These are phyloP conservation scores for Lithophane leautieri DNA, from an alignment of 2,888 invertebrate species.

Conservation along the genomic window DNA sequence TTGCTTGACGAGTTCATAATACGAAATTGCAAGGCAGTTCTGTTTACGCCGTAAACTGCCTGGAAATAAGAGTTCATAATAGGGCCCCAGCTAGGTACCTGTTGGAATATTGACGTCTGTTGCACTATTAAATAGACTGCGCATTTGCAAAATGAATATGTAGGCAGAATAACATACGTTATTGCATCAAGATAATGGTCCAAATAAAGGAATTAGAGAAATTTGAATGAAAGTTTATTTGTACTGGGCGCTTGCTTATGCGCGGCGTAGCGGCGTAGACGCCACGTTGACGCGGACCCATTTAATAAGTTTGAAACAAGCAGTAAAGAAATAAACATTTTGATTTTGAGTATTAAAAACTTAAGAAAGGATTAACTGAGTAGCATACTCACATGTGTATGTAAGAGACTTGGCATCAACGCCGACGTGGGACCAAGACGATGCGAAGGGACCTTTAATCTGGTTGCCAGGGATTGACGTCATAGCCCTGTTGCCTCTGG, in stretches of 20 bases:
- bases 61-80: too few relatives aligned
- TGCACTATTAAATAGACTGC: slow-evolving; percentile 28
- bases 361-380: background rate
- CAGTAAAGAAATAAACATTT: background rate
- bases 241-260: background rate
- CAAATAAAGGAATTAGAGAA: slow-evolving; percentile 27
- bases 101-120: slow-evolving; percentile 33
- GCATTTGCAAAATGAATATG: slow-evolving; percentile 31
- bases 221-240: background rate
- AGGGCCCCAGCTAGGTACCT: too few relatives aligned
- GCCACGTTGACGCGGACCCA: background rate
- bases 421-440: background rate
- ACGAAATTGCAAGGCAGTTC: too few relatives aligned
- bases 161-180: slow-evolving; percentile 2
- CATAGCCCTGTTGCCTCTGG: slow-evolving; percentile 26
- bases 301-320: background rate
- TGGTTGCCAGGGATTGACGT: slow-evolving; percentile 37
- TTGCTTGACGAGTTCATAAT: too few relatives aligned
- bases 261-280: slow-evolving; percentile 8
- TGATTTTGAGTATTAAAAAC: background rate
- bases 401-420: background rate
- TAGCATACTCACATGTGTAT: background rate
- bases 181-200: background rate
- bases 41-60: too few relatives aligned
- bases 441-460: slow-evolving; percentile 36